These are phyloP conservation scores for Bedellia somnulentella DNA, from an alignment of 2,888 invertebrate genomes.

Conservation along the genomic window DNA sequence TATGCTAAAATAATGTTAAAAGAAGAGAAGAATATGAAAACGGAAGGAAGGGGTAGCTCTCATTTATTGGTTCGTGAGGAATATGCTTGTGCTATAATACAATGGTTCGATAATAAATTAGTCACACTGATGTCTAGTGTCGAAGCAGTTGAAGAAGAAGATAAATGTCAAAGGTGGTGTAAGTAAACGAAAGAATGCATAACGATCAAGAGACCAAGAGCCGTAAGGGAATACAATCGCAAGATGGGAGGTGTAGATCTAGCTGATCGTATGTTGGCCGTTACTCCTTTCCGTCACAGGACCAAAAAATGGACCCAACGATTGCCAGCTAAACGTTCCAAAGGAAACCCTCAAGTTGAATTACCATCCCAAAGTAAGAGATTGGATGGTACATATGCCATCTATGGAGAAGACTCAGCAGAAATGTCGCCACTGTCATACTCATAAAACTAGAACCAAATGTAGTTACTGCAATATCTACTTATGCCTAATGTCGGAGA, in stretches of 20 bases:
- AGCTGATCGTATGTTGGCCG: not conserved
- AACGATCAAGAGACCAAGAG: not conserved
- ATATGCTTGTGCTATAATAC: not conserved
- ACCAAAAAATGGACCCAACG: not conserved
- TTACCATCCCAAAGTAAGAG: not conserved
- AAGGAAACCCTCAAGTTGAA: not conserved
- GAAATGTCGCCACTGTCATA: too few relatives aligned
- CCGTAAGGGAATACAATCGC: not conserved
- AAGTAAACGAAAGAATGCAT: not conserved
- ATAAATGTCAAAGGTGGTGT: not conserved
- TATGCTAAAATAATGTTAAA: not conserved
- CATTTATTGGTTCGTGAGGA: not conserved
- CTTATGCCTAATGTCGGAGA: too few relatives aligned
- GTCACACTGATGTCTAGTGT: not conserved
- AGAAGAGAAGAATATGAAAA: not conserved
- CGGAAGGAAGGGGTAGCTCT: not conserved
- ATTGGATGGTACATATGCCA: not conserved
- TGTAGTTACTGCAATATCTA: too few relatives aligned
- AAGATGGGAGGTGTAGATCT: not conserved
- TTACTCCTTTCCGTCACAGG: not conserved
- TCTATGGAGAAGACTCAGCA: too few relatives aligned
- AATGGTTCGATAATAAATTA: not conserved
- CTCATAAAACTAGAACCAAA: too few relatives aligned
- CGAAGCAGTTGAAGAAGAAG: not conserved
- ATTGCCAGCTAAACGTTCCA: not conserved